Evolutionary conservation across 2,113 vertebrate species (phyloP).

Genomic region (Lanius collurio): DNA sequence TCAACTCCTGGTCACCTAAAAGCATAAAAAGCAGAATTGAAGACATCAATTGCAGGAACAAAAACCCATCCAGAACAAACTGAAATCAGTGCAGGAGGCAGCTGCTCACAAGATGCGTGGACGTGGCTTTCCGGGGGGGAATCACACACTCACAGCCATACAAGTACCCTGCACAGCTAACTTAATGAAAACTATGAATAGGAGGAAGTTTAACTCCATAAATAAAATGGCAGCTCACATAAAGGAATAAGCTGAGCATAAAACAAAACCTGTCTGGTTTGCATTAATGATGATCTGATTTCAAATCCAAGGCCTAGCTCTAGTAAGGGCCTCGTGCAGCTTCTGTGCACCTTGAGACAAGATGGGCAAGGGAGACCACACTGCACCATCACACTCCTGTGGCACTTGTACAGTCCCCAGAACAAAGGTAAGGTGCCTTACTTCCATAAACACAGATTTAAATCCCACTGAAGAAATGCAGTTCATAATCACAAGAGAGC

Average conservation of each 20-base stretch:
- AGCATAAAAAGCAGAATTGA: background rate
- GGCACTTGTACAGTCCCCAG: background rate
- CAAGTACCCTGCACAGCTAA: background rate
- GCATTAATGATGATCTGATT: background rate
- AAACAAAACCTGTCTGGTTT: background rate
- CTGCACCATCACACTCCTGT: background rate
- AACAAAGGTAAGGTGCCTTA: background rate
- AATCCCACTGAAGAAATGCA: background rate
- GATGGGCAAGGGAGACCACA: background rate
- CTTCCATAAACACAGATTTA: background rate
- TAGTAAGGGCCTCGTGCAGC: background rate
- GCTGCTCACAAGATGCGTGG: background rate
- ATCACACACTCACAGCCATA: background rate
- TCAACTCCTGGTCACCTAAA: background rate
- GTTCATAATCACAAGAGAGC: background rate
- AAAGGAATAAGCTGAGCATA: background rate
- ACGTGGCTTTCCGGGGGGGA: background rate
- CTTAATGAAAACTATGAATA: background rate
- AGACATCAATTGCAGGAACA: background rate
- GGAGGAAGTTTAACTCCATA: background rate
- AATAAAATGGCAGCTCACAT: background rate
- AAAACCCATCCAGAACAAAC: background rate
- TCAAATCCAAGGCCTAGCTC: background rate
- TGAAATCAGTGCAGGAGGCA: background rate
- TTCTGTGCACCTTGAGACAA: background rate